Evolutionary conservation across 2,113 vertebrate species (phyloP).

Genomic region (Lamprotornis superbus): DNA sequence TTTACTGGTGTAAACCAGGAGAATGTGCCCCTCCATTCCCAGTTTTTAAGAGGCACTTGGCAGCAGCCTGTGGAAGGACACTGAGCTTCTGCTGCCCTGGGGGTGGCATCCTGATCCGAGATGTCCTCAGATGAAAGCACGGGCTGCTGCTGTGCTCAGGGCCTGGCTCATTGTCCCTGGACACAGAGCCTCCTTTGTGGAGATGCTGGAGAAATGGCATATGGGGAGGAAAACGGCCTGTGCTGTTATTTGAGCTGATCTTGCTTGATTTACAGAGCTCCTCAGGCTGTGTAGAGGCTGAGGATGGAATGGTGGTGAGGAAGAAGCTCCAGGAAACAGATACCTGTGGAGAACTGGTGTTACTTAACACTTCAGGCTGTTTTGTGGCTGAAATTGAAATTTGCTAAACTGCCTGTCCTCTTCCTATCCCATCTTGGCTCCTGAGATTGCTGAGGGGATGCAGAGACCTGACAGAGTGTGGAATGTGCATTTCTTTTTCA

Average conservation of each 20-base stretch:
- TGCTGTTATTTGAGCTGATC: background rate
- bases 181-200: constrained; percentile 20
- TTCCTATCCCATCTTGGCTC: background rate
- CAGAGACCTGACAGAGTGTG: background rate
- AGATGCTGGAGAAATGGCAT: background rate
- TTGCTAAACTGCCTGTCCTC: background rate
- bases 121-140: background rate
- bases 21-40: background rate
- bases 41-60: background rate
- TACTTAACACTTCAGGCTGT: background rate
- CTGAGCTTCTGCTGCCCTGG: background rate
- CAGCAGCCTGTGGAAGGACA: background rate
- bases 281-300: background rate
- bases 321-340: background rate
- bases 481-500: background rate
- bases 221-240: background rate
- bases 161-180: background rate
- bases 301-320: background rate
- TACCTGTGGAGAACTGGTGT: accelerated
- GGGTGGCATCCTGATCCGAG: background rate
- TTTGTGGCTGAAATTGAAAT: background rate
- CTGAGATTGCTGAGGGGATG: background rate
- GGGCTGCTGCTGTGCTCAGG: background rate
- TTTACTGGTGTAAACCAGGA: background rate
- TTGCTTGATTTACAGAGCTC: background rate